Evolutionary conservation across 2,888 invertebrate genomes (phyloP).

Genomic region (Eueremaeus valkanovi): DNA sequence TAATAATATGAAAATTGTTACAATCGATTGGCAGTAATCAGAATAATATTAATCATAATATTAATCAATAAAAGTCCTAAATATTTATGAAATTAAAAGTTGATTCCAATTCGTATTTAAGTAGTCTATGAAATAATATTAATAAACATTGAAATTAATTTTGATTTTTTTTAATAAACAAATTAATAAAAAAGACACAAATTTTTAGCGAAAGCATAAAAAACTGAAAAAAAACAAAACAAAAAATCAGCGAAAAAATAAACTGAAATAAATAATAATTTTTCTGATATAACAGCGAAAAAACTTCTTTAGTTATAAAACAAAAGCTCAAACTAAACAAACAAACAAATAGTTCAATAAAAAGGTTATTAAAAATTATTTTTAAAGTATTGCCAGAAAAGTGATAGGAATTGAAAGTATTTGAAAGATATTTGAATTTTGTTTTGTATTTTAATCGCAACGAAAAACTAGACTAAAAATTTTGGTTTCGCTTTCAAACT

Average conservation of each 20-base stretch:
- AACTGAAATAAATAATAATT: background rate
- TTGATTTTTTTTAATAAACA: background rate
- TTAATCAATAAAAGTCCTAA: background rate
- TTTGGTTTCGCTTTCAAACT: slow-evolving; percentile 17
- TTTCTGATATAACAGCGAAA: background rate
- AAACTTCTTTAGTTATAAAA: background rate
- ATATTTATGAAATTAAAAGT: background rate
- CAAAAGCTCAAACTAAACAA: slow-evolving; percentile 1
- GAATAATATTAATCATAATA: background rate
- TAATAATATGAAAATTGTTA: background rate
- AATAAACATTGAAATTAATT: too few species aligned
- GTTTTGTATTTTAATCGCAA: background rate
- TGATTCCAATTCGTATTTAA: slow-evolving; percentile 13
- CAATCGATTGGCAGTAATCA: slow-evolving; percentile 8
- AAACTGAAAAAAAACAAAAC: background rate
- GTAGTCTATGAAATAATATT: background rate
- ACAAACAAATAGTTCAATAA: background rate
- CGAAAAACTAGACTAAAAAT: slow-evolving; percentile 22
- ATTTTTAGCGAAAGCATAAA: background rate
- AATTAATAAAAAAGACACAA: background rate
- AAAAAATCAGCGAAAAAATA: background rate
- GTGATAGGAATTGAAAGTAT: background rate
- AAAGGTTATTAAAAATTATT: background rate
- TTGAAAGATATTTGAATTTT: background rate
- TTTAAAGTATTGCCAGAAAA: slow-evolving; percentile 7